Percentiles rank a stretch among this genome's conserved stretches.
phyloP scores from a whole-genome alignment of 92 coral and sea anemone species.

The Desmophyllum pertusum region DNA sequence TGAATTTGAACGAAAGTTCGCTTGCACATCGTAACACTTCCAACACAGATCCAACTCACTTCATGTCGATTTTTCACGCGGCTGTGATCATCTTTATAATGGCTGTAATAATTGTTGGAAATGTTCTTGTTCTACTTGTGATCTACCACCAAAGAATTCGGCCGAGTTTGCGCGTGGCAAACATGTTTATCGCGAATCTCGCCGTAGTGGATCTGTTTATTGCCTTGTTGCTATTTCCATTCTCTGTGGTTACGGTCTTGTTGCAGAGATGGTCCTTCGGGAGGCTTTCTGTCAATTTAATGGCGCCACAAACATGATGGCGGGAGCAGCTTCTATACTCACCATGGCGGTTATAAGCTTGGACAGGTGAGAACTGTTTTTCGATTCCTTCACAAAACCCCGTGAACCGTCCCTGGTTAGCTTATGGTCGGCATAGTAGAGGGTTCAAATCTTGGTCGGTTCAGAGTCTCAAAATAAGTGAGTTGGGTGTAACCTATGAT shows the following conservation, averaged over 20 bases:
- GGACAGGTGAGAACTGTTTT: conserved; percentile 74
- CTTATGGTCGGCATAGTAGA: no score
- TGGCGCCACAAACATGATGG: conserved; percentile 86
- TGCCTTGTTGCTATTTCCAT: conserved; percentile 79
- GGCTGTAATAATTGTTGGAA: conserved; percentile 72
- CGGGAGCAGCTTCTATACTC: conserved; percentile 87
- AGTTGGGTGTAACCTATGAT: no score
- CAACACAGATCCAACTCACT: not conserved
- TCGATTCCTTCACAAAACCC: no score
- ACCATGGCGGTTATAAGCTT: conserved; percentile 90
- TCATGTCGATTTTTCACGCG: conserved; percentile 21
- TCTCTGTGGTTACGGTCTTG: conserved; percentile 63
- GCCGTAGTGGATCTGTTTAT: conserved; percentile 83
- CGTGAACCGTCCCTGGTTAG: no score
- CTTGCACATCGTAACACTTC: not conserved
- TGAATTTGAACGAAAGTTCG: conserved; percentile 3
- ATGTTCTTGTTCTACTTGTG: conserved; percentile 75
- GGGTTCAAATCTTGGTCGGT: no score
- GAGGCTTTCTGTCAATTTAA: conserved; percentile 83
- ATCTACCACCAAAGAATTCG: conserved; percentile 82
- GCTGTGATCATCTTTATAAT: conserved; percentile 52
- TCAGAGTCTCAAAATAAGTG: no score
- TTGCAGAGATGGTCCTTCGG: conserved; percentile 65
- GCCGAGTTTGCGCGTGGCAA: conserved; percentile 77
- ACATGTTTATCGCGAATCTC: conserved; percentile 83